A percentile compares a stretch with the other conserved stretches of the same genome.
These are phyloP conservation scores for Orthonevra nobilis DNA, from an alignment of 2,888 invertebrate species.

Conservation along the genomic window DNA sequence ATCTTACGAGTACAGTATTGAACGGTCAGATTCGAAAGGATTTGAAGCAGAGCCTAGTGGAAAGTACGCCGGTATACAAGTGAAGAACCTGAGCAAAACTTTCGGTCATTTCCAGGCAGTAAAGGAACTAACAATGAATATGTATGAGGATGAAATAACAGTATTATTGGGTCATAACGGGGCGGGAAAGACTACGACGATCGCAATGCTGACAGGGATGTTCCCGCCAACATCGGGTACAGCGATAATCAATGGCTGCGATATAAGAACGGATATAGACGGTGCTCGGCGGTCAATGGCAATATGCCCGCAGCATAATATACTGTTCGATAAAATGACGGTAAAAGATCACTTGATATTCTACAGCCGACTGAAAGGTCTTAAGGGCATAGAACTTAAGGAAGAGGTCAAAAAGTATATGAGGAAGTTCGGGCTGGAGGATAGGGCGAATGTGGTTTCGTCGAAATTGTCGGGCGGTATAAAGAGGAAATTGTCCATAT, in stretches of 20 bases:
- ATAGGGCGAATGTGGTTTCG: slow-evolving; percentile 84
- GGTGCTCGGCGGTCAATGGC: slow-evolving; percentile 87
- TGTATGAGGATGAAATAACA: slow-evolving; percentile 94
- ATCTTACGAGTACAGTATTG: slow-evolving; percentile 57
- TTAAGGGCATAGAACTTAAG: slow-evolving; percentile 81
- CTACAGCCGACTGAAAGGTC: slow-evolving; percentile 88
- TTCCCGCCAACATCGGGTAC: slow-evolving; percentile 85
- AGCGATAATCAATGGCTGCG: slow-evolving; percentile 86
- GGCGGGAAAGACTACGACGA: slow-evolving; percentile 96
- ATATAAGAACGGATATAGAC: slow-evolving; percentile 84
- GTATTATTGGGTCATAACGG: slow-evolving; percentile 90
- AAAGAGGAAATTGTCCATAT: slow-evolving; percentile 88
- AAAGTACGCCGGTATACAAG: slow-evolving; percentile 81
- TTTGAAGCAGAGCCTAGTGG: slow-evolving; percentile 79
- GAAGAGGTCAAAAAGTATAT: slow-evolving; percentile 85
- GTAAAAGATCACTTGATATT: slow-evolving; percentile 91
- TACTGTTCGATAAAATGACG: slow-evolving; percentile 90
- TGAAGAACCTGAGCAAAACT: slow-evolving; percentile 84
- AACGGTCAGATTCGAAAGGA: slow-evolving; percentile 68
- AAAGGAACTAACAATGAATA: slow-evolving; percentile 87
- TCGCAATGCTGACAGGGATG: slow-evolving; percentile 94
- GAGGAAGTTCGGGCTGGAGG: slow-evolving; percentile 84
- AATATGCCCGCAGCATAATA: slow-evolving; percentile 92
- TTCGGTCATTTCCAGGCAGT: slow-evolving; percentile 84
- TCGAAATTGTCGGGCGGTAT: slow-evolving; percentile 87